Base-by-base conservation (phyloP, 2,113 vertebrate species). In the Ursus arctos region DNA sequence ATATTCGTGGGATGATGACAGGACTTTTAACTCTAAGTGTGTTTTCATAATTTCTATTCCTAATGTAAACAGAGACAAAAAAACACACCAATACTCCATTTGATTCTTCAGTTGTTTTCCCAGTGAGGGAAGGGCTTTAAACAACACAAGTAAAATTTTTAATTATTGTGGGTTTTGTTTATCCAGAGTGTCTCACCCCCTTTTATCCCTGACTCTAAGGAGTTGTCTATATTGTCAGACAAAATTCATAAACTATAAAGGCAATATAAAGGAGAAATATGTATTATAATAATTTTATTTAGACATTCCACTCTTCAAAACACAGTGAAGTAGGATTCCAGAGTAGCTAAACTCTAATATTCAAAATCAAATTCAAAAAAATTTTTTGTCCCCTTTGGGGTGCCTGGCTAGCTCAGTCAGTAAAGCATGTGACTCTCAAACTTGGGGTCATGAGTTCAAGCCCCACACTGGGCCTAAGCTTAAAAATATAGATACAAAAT, bases 61-160 rank as follows among this genome's bases (percentile, higher is more conserved):
- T 67, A 71, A 8, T 15, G 40, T 47, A 91, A 86, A 86, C 24
- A 19, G 31, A 94, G 51, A 97, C 71, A 95, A 71, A 95, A 86
- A 72, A 31, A 85, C 13, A 81, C 18, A 71, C 8, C 12, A 63
- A 74, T 51, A 24, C 9, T 83, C 57, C 57, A n/a, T 76, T 92
- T 79, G 22, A 28, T 5, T 86, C 76, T 88, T 88, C 51, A 18
- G 36, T 63, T 76, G 26, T 84, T 96, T 90, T 65, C n/a, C 16
- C 22, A 14, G 24, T 67, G 71, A 95, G 49, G 31, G 47, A 96
- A 94, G 40, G 22, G 86, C 51, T 91, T 89, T 61, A 83, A 94
- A 91, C 40, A 24, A 53, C 43, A n/a, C 43, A 47, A 47, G 55
- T 57, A 10, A 87, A 63, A 31, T 7, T 31, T 87, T 74, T 5